Base-by-base conservation (phyloP, 2,888 invertebrate genomes). In the Lapara coniferarum region DNA sequence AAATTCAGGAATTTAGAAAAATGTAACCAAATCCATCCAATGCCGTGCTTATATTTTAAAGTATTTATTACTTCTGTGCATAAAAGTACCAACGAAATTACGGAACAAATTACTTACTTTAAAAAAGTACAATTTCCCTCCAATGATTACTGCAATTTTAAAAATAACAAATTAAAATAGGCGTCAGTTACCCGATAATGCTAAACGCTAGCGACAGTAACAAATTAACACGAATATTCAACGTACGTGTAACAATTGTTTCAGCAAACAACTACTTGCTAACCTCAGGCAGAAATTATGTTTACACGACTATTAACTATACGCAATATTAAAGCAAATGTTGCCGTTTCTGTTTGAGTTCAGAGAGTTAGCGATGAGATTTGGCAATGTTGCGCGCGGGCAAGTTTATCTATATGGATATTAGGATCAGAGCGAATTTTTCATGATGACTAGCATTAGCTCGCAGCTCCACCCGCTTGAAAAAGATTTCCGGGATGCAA, bases 261-360 rank as follows among this genome's bases (percentile, higher is more conserved):
- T 37, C 67, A 55, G 16, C 16, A 44, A 56, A 56, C 56, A 46
- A 56, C 55, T 67, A 44, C 37, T 56, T 67, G 67, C 44, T 59
- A 10, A 46, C 16, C n/a, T 59, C 59, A 37, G 37, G n/a, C 14
- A 59, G 59, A 46, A 46, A 44, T 59, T 59, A 16, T 44, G 59
- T 59, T 59, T 59, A 46, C 59, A 44, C 16, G 14, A n/a, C n/a
- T 3, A 16, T 59, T 59, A 59, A 59, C 44, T 59, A 59, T 44
- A 46, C 59, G 44, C 58, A 59, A 46, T 59, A 59, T 59, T 59
- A 59, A 58, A 44, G 58, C n/a, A 58, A 59, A 59, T 46, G 16
- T 14, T 59, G 6, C 10, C 14, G 37, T 58, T 59, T 16, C 8
- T 44, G 59, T 46, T 59, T 46, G 44, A 7, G 59, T 59, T 59